A percentile compares a stretch with the other conserved stretches of the same genome.
These are phyloP conservation scores for Drosophila santomea DNA, from an alignment of 1,140 invertebrate species.

Conservation along the genomic window DNA sequence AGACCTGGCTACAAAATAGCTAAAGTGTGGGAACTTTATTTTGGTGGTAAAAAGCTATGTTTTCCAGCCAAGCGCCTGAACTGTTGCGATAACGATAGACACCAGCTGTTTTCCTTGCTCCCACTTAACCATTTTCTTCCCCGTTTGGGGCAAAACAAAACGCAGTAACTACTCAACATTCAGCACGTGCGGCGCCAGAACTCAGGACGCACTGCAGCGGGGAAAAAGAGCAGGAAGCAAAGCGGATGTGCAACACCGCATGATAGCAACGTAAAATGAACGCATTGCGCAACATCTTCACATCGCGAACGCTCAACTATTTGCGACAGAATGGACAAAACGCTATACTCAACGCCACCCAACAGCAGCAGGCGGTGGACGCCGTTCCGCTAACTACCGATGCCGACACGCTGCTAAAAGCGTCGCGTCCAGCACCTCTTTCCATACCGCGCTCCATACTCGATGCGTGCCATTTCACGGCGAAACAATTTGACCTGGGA, in stretches of 20 bases:
- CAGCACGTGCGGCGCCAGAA: constrained; percentile 10
- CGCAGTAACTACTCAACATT: constrained; percentile 3
- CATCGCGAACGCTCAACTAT: constrained; percentile 73
- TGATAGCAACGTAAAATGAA: constrained; percentile 65
- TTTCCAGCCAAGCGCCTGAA: not conserved
- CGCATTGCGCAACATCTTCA: constrained; percentile 82
- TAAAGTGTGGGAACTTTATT: too few relatives aligned
- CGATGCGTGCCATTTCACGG: constrained; percentile 70
- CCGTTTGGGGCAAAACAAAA: constrained; percentile 4
- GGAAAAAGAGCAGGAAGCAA: not conserved
- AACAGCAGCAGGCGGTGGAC: constrained; percentile 58
- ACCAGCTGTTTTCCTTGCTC: constrained; percentile 8
- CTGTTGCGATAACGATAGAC: constrained; percentile 6
- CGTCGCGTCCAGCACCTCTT: constrained; percentile 53
- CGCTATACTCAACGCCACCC: constrained; percentile 74
- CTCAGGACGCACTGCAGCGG: constrained; percentile 2
- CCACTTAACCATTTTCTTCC: not conserved
- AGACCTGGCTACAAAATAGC: not conserved
- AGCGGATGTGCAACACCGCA: not conserved
- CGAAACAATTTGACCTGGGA: constrained; percentile 58
- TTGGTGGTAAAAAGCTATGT: not conserved
- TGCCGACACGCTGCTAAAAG: constrained; percentile 44
- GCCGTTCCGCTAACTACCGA: constrained; percentile 50
- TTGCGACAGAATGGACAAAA: constrained; percentile 82
- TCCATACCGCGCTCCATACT: constrained; percentile 79